Evolutionary conservation across 2,888 invertebrate genomes (phyloP), one percentile per base, ranked within the genome.

Genomic region (Autographa pulchrina): DNA sequence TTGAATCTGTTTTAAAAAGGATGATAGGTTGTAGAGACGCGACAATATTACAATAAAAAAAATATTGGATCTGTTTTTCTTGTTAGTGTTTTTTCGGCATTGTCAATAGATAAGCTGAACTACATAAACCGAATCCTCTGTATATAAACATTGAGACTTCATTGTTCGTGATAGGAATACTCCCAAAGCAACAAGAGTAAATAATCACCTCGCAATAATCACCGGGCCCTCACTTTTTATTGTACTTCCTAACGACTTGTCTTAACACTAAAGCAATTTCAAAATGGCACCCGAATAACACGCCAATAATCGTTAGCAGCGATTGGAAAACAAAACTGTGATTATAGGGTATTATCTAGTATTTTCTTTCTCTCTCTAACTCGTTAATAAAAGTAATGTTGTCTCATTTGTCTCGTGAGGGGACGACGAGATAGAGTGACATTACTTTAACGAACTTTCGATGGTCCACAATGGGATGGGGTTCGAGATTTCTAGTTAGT

Each of bases 321-420:
- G 96, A 96, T 96, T 96, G 96, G 96, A 96, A 96, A 96, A 96
- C 96, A 96, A 96, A 96, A 96, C 96, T 96, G 96, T 96, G 96
- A 96, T 96, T 96, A 96, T 96, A 92, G 89, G 94, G 94, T 89
- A 94, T 94, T 94, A 95, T 93, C 92, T 92, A 83, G 81, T 78
- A 82, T 86, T 77, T 81, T 74, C 84, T 74, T 71, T 93, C 93
- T 81, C 89, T 86, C 85, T 94, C 88, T 74, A 62, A 74, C 90
- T 69, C 72, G 78, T 76, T 73, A 77, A 72, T 67, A 72, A 77
- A 74, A 80, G 77, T 91, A 84, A 82, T 81, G 85, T 85, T 76
- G 73, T 94, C 90, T 91, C 94, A 83, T 86, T 92, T 86, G 84
- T 87, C 87, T 89, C 86, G 80, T 86, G 91, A 92, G 93, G 92